phyloP scores from a whole-genome alignment of 2,113 vertebrate genomes.

The Rhipidura dahli region DNA sequence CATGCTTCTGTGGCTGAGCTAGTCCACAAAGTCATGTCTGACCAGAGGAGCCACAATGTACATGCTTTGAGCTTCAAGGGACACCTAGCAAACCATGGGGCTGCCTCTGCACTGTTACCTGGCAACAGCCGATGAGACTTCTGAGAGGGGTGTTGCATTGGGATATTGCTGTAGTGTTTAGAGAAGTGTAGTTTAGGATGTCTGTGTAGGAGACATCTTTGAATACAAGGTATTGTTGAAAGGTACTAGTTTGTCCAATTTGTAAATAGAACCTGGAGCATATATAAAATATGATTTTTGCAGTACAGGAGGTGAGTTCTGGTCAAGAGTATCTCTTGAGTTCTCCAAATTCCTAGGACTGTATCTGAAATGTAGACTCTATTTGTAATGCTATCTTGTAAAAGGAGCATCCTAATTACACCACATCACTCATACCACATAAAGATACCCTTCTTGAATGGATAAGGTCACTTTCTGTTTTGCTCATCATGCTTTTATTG shows the following conservation, averaged over 20 bases:
- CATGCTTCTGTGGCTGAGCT: not conserved
- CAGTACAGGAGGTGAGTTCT: not conserved
- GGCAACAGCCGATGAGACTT: not conserved
- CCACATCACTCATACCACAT: not conserved
- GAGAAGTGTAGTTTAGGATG: not conserved
- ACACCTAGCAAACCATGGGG: fast-evolving
- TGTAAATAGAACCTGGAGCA: not conserved
- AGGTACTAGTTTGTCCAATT: not conserved
- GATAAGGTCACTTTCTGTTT: not conserved
- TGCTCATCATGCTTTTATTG: not conserved
- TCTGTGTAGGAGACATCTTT: not conserved
- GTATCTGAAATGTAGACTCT: not conserved
- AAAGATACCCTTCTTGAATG: not conserved
- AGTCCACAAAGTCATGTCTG: not conserved
- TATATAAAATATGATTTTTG: not conserved
- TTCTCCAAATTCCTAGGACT: not conserved
- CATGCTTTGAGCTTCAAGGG: not conserved
- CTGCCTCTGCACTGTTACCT: not conserved
- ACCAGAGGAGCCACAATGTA: not conserved
- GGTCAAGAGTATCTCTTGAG: not conserved
- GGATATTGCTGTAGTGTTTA: not conserved
- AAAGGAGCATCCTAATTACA: not conserved
- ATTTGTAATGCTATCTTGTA: not conserved
- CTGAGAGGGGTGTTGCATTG: not conserved
- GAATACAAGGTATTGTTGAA: not conserved